Evolutionary conservation across 2,797 vertebrate species (phyloP), one percentile per base, ranked within the genome.

Genomic region (Chelon auratus): DNA sequence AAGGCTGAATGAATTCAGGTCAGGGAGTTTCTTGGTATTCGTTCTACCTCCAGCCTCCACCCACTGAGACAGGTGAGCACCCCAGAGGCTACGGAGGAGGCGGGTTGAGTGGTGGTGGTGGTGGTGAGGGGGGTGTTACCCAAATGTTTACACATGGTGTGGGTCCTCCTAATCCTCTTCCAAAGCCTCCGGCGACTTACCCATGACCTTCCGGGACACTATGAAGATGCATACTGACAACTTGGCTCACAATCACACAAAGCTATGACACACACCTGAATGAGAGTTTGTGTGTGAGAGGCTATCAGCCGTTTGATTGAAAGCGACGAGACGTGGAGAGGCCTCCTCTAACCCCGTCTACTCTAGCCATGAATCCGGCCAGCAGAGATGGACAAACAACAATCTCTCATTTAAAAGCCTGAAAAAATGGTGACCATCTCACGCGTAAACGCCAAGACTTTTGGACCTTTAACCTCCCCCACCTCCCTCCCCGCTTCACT

Each of bases 101-200:
- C 1, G 2, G 63, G 53, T 10, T 33, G 30, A 33, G 6, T 42
- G 59, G 22, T 22, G 22, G 22, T 22, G n/a, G 2, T 24, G 24
- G 24, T 26, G 24, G 24, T 26, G 24, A 26, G 53, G 59, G 58
- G 72, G 62, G 70, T 75, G 62, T 73, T 55, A 75, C 78, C 85
- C 65, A 72, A 81, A 89, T 92, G 90, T 92, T 91, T 91, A 90
- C 87, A 92, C 86, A 90, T 62, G 72, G 80, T 75, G 79, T 72
- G 77, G 87, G 85, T 86, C 82, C 80, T 88, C 78, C 59, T 91
- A 91, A 93, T 92, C 87, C 78, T 84, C 68, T 64, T 66, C 77
- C 63, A 66, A 52, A 68, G 88, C 91, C 84, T 75, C 39, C 24
- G 82, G 91, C 83, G 73, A 62, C 20, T 18, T 81, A 87, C 62